These are phyloP conservation scores for Hestina assimilis DNA, from an alignment of 1,140 invertebrate genomes.

Conservation along the genomic window DNA sequence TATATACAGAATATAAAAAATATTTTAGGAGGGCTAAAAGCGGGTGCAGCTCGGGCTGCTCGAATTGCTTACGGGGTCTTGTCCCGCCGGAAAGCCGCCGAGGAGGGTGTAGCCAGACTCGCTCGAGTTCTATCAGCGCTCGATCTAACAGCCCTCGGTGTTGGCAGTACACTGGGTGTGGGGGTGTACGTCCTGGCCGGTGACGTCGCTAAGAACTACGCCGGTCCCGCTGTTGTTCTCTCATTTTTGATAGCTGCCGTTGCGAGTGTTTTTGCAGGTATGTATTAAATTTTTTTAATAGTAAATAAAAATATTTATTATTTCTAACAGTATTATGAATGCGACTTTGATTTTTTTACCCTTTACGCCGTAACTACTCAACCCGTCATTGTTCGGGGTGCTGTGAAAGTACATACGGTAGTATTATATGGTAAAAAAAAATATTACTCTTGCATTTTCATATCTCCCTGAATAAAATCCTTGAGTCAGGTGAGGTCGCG, in stretches of 20 bases:
- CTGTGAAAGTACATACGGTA: too few relatives aligned
- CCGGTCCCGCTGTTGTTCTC: slow-evolving; percentile 90
- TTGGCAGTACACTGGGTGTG: slow-evolving; percentile 92
- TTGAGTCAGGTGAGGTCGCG: too few relatives aligned
- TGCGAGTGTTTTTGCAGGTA: slow-evolving; percentile 91
- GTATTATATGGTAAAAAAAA: too few relatives aligned
- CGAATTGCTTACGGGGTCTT: slow-evolving; percentile 65
- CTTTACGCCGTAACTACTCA: too few relatives aligned
- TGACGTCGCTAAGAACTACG: slow-evolving; percentile 87
- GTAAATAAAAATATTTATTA: neutral
- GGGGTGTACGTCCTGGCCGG: slow-evolving; percentile 94
- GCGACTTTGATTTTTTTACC: too few relatives aligned
- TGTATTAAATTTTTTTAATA: slow-evolving; percentile 20
- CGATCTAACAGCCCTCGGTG: slow-evolving; percentile 88
- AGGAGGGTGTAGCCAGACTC: slow-evolving; percentile 78
- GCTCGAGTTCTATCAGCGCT: slow-evolving; percentile 84
- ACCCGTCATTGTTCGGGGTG: too few relatives aligned
- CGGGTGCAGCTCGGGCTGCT: slow-evolving; percentile 44
- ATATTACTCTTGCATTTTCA: too few relatives aligned
- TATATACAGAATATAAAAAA: too few relatives aligned
- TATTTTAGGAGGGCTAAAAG: slow-evolving; percentile 55
- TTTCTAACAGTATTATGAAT: too few relatives aligned
- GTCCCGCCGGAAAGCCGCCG: slow-evolving; percentile 75
- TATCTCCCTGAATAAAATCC: too few relatives aligned
- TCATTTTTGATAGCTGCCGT: slow-evolving; percentile 92